phyloP scores from a whole-genome alignment of 2,888 invertebrate species.

The Amphipyra tragopoginis region DNA sequence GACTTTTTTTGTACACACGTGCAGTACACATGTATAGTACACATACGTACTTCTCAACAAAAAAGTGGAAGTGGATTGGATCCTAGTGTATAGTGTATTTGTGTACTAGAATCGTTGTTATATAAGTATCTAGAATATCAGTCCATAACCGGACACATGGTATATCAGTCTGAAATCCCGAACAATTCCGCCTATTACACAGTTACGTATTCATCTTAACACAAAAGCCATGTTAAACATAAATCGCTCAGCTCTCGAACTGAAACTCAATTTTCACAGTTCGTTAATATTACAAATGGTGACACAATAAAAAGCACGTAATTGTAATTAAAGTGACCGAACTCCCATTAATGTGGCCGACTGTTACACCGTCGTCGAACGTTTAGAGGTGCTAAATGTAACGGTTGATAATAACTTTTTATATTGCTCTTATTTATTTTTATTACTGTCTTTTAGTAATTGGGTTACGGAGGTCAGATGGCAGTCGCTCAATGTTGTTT shows the following conservation, averaged over 20 bases:
- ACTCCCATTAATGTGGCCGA: conserved; percentile 61
- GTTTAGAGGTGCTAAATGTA: conserved; percentile 37
- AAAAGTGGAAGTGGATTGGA: no score
- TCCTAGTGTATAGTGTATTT: no score
- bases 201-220: no score
- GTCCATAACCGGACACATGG: no score
- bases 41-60: no score
- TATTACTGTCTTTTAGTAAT: conserved; percentile 4
- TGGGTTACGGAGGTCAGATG: neutral
- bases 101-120: no score
- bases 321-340: conserved; percentile 73
- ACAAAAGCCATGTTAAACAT: neutral
- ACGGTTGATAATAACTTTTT: conserved; percentile 12
- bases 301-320: conserved; percentile 62
- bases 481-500: neutral
- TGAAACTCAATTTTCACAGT: conserved; percentile 65
- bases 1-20: no score
- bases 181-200: no score
- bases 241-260: conserved; percentile 35
- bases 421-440: conserved; percentile 13
- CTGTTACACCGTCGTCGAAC: conserved; percentile 35
- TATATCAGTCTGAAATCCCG: no score
- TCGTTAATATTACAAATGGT: conserved; percentile 70
- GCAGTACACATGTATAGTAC: no score
- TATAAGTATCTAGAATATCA: no score